Conservation (phyloP, 2,888 invertebrate genomes). For the Scrobipalpa costella region DNA sequence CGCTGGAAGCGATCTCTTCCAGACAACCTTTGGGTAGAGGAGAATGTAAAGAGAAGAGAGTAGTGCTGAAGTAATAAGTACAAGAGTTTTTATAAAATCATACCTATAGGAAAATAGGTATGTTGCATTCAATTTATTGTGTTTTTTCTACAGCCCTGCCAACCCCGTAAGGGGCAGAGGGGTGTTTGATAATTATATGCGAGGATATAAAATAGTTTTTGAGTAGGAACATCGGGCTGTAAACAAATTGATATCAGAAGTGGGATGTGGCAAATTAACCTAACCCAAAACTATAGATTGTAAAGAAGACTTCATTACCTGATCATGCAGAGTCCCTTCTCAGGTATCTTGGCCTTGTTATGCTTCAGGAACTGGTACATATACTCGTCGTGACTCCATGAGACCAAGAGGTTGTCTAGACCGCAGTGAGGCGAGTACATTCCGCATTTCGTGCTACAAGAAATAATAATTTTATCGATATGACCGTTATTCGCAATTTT, state of each 20-base stretch:
- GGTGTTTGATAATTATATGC: neutral
- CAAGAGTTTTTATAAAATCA: no score
- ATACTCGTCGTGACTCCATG: constrained; percentile 98
- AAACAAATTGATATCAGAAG: neutral
- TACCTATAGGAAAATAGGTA: no score
- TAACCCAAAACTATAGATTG: no score
- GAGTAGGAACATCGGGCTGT: neutral
- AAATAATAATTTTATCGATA: neutral
- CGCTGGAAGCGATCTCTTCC: no score
- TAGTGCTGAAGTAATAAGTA: no score
- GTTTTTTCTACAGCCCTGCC: no score
- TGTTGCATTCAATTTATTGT: no score
- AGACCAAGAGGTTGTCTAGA: constrained; percentile 89
- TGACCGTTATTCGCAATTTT: no score
- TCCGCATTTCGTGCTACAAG: constrained; percentile 89
- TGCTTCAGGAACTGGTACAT: constrained; percentile 90
- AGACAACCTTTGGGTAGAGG: no score
- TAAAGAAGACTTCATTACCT: constrained; percentile 59
- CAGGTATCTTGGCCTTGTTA: constrained; percentile 89
- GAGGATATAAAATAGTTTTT: neutral
- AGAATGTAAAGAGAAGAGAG: no score
- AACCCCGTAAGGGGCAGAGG: no score
- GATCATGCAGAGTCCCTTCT: constrained; percentile 92
- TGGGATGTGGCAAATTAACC: neutral
- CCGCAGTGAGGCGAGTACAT: constrained; percentile 94